Evolutionary conservation across 2,113 vertebrate species (phyloP), one percentile per base, ranked within the genome.

Genomic region (Dicerorhinus sumatrensis): DNA sequence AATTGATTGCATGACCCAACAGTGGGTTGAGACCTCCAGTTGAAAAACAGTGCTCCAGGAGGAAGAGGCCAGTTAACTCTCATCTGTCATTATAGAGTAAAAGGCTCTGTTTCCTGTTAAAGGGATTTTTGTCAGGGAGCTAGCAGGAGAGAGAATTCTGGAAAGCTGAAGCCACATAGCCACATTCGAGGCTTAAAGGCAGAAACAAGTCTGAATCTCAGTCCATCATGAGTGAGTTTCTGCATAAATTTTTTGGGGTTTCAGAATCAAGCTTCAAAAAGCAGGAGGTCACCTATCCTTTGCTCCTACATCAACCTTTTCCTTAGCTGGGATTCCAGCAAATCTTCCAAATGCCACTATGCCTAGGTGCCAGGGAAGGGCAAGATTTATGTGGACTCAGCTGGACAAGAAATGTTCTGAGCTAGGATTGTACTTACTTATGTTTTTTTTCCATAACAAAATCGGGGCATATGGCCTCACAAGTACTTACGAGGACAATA

Each of bases 401-500:
- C 79, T 90, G 83, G 67, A 95, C 75, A 95, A 73, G 79, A 97
- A 97, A 73, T 95, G 70, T 87, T 97, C 75, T 95, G 90, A 98
- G 97, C 92, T 95, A 91, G 31, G 51, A 84, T 10, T 92, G 86
- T 96, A 65, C 82, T 13, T 54, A 54, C 51, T 96, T 82, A 80
- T 1, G 31, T 77, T 20, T 96, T 96, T 96, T 96, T 96, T 92
- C 96, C 83, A 84, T 51, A 95, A 92, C 86, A 98, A 89, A 98
- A 81, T 96, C 92, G 91, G 89, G 51, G 54, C 83, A 77, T 76
- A 63, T 90, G 92, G 63, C 69, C 86, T 97, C 92, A 70, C n/a
- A 94, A 92, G 70, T 96, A 92, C 83, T 96, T 96, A 65, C n/a
- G 90, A 96, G 75, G 70, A 97, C 94, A 97, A 97, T 88, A 84